Evolutionary conservation across 2,797 vertebrate genomes (phyloP).

Genomic region (Chelon labrosus): DNA sequence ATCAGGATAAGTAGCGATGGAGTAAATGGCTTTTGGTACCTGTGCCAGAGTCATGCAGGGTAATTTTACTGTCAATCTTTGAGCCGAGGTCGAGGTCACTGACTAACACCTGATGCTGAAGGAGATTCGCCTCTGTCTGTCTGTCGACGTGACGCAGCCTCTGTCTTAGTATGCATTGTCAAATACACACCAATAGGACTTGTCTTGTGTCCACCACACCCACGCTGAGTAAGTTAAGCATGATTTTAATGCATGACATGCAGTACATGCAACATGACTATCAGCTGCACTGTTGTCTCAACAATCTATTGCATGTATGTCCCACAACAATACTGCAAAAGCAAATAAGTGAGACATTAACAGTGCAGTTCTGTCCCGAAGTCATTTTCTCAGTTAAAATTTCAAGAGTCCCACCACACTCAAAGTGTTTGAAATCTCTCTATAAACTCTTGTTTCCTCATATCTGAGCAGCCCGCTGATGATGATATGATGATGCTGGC

Average conservation of each 20-base stretch:
- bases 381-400: neutral
- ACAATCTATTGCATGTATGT: constrained; percentile 7
- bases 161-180: constrained; percentile 38
- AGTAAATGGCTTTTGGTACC: constrained; percentile 37
- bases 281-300: constrained; percentile 1
- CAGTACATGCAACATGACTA: constrained; percentile 5
- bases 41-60: constrained; percentile 24
- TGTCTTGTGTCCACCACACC: constrained; percentile 59
- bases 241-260: constrained; percentile 26
- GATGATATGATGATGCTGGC: constrained; percentile 32
- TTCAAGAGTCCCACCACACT: neutral
- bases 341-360: constrained; percentile 7
- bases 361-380: neutral
- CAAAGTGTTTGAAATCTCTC: constrained; percentile 1
- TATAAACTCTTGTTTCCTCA: constrained; percentile 19
- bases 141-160: constrained; percentile 65
- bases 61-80: constrained; percentile 45
- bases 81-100: constrained; percentile 76
- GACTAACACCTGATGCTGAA: constrained; percentile 80
- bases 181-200: constrained; percentile 34
- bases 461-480: constrained; percentile 23
- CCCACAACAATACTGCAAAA: constrained; percentile 13
- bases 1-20: constrained; percentile 57
- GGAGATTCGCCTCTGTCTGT: constrained; percentile 48
- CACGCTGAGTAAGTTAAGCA: constrained; percentile 43